A percentile compares a stretch with the other conserved stretches of the same genome.
These are phyloP conservation scores for Papilio elwesi DNA, from an alignment of 2,888 invertebrate genomes.

Conservation along the genomic window DNA sequence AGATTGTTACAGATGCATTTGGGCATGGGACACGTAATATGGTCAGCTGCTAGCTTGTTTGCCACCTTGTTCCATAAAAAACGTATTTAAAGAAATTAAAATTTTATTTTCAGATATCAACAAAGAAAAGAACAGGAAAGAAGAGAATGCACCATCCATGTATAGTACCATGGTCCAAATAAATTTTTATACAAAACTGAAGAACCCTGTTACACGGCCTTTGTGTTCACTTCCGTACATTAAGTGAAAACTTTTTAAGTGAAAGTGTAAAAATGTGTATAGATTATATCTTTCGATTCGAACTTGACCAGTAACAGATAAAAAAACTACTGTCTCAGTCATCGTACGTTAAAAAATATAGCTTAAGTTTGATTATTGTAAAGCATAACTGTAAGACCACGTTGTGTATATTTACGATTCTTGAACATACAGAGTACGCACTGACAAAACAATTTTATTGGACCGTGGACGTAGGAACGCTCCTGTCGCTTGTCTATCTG, in stretches of 20 bases:
- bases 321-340: not conserved
- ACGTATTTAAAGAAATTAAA: too few relatives aligned
- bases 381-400: too few relatives aligned
- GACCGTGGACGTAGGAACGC: not conserved
- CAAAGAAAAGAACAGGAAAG: constrained; percentile 89
- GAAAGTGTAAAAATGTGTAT: constrained; percentile 12
- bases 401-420: not conserved
- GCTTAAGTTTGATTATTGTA: too few relatives aligned
- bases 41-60: too few relatives aligned
- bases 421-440: not conserved
- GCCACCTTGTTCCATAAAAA: too few relatives aligned
- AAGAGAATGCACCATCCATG: constrained; percentile 90
- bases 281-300: not conserved
- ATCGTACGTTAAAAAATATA: not conserved
- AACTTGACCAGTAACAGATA: constrained; percentile 7
- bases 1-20: too few relatives aligned
- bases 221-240: constrained; percentile 35
- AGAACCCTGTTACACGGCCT: constrained; percentile 21
- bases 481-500: not conserved
- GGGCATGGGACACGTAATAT: too few relatives aligned
- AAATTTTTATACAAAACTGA: constrained; percentile 46
- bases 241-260: constrained; percentile 3
- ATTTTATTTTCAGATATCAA: constrained; percentile 83
- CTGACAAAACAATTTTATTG: not conserved
- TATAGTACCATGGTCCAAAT: constrained; percentile 65